Conservation (phyloP, 2,113 vertebrate species). For the Crocuta crocuta region DNA sequence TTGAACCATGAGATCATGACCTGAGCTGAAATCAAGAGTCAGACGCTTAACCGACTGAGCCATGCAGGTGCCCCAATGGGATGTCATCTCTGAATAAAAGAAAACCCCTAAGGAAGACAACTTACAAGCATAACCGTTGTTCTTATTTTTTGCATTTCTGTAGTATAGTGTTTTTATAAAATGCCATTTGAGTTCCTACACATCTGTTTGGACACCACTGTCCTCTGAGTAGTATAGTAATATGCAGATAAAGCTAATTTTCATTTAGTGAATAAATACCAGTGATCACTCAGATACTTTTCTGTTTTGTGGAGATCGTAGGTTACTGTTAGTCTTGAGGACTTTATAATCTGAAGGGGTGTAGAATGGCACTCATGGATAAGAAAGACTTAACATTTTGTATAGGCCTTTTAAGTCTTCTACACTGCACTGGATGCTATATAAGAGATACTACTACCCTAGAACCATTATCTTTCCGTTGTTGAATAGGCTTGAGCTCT, state of each 20-base stretch:
- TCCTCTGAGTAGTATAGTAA: neutral
- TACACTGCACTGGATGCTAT: neutral
- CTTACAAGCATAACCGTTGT: neutral
- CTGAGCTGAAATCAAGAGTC: too few species aligned
- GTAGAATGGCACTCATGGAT: neutral
- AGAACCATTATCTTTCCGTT: neutral
- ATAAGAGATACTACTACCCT: neutral
- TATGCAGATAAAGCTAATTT: neutral
- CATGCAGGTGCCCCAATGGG: neutral
- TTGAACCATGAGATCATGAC: too few species aligned
- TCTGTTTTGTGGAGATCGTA: neutral
- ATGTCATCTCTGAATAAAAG: neutral
- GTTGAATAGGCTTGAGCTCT: neutral
- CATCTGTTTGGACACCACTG: neutral
- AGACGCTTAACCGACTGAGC: too few species aligned
- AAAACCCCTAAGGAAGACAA: neutral
- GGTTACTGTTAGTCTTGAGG: neutral
- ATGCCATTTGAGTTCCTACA: neutral
- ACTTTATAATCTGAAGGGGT: neutral
- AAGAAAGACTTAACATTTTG: neutral
- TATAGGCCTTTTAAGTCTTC: neutral
- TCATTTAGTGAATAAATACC: neutral
- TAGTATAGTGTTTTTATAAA: neutral
- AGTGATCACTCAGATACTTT: neutral
- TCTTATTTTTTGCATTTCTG: neutral